Evolutionary conservation across 2,113 vertebrate genomes (phyloP), one percentile per base, ranked within the genome.

Genomic region (Bos taurus): DNA sequence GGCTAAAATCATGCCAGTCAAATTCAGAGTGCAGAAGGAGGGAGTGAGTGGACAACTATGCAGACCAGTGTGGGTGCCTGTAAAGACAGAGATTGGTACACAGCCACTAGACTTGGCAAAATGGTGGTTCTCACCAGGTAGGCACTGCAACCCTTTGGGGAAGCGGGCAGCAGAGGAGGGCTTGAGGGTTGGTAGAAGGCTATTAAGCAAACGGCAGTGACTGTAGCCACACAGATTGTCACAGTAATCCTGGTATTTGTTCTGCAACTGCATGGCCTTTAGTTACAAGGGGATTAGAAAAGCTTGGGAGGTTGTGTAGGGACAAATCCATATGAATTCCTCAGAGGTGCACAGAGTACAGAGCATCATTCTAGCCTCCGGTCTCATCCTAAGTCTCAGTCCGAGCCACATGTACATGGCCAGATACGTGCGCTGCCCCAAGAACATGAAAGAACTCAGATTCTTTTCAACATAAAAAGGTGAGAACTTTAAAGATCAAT

Each of bases 401-500:
- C 23, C n/a, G 4, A 46, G 36, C 77, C 10, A 40, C 10, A 33
- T 7, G 2, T 11, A 33, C 7, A 7, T 30, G 40, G 6, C 30
- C 59, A 86, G 23, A 54, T 10, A 15, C 26, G 6, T 46, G 15
- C 16, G 2, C 30, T 19, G 2, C 30, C 33, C 33, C 3, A 13
- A 82, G 84, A 83, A 33, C 0, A 0, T 25, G 30, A 71, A 83
- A 89, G 56, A 36, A 93, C 40, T 88, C 17, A 14, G 56, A 88
- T 93, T 59, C 30, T 77, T 46, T 59, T 64, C 67, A 87, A 14
- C 11, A 17, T 23, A n/a, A 43, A 62, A 88, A 62, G 33, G 30
- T 23, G 89, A 93, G 36, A 52, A 88, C 84, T n/a, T 74, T 52
- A 67, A 93, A 19, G 52, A 46, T 67, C 46, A 62, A n/a, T 36